phyloP scores from a whole-genome alignment of 2,888 invertebrate genomes.

The Clusia tigrina region DNA sequence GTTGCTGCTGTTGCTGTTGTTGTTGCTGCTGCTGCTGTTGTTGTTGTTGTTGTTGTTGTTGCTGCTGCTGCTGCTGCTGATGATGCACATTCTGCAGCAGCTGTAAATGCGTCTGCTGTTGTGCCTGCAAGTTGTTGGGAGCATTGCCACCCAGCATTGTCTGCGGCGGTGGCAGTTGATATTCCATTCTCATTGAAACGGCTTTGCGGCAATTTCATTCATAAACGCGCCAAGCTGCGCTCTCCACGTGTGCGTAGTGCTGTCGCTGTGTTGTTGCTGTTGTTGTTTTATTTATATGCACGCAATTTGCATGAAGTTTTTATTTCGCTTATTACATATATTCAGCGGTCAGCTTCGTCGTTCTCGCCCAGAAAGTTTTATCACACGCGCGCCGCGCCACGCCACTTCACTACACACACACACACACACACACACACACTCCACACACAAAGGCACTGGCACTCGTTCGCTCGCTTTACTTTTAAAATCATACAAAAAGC shows the following conservation, averaged over 20 bases:
- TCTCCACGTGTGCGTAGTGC: conserved; percentile 15
- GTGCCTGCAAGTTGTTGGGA: conserved; percentile 32
- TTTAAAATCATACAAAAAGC: too few relatives aligned
- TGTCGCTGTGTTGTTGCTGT: conserved; percentile 18
- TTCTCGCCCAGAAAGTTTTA: too few relatives aligned
- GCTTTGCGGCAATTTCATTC: conserved; percentile 21
- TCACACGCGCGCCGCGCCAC: too few relatives aligned
- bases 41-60: conserved; percentile 33
- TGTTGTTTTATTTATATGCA: conserved; percentile 25
- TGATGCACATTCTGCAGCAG: conserved; percentile 49
- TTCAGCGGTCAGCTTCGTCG: too few relatives aligned
- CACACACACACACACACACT: too few relatives aligned
- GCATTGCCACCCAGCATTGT: conserved; percentile 46
- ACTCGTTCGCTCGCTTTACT: too few relatives aligned
- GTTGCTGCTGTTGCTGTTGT: conserved; percentile 52
- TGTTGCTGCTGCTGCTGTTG: conserved; percentile 47
- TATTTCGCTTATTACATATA: conserved; percentile 10
- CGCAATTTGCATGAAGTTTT: conserved; percentile 11
- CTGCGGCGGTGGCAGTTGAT: conserved; percentile 63
- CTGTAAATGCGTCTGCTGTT: conserved; percentile 52
- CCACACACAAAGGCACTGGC: too few relatives aligned
- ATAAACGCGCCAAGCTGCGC: conserved; percentile 15
- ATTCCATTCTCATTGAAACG: conserved; percentile 62
- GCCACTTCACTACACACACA: too few relatives aligned
- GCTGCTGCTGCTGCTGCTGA: conserved; percentile 27